Evolutionary conservation across 2,888 invertebrate genomes (phyloP), one percentile per base, ranked within the genome.

Genomic region (Lycocerus yunnanus): DNA sequence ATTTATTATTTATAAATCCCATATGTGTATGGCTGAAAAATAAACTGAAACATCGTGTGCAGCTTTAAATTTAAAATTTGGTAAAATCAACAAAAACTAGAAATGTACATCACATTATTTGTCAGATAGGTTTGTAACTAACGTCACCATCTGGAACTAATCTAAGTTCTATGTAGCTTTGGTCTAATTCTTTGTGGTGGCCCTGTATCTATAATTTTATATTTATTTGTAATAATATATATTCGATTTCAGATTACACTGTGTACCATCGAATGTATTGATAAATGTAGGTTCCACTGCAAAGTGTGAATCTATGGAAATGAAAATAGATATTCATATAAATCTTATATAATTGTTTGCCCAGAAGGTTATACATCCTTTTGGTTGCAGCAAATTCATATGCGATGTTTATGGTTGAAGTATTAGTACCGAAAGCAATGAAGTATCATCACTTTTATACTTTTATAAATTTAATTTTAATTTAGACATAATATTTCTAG

Each of bases 331-430:
- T 14, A 59, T 11, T 21, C 59, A 1, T 27, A 63, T 16, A 69
- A 61, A 8, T 18, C 60, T 11, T 69, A 43, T n/a, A 61, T 18
- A 14, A 61, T 69, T 69, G 3, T 3, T 27, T 69, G 69, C n/a
- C 15, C n/a, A 24, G 14, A 2, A 5, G 69, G 24, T 15, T 61
- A 61, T 15, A 61, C n/a, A 1, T 8, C 10, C 24, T 8, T 69
- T 69, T 69, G 69, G 69, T 0, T 18, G 63, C 15, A 61, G 14
- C 16, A 18, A 15, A 13, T 69, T 69, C n/a, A 15, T 13, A 16
- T 69, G 69, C 15, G 61, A 61, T 63, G 10, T n/a, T 15, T 61
- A 27, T 3, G 69, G 69, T 11, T 69, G 63, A 59, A 21, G 15
- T 15, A 59, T 21, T 58, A 11, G 1, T 13, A 21, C 4, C 0